These are phyloP conservation scores for Falco punctatus DNA, from an alignment of 2,113 vertebrate genomes.

Conservation along the genomic window DNA sequence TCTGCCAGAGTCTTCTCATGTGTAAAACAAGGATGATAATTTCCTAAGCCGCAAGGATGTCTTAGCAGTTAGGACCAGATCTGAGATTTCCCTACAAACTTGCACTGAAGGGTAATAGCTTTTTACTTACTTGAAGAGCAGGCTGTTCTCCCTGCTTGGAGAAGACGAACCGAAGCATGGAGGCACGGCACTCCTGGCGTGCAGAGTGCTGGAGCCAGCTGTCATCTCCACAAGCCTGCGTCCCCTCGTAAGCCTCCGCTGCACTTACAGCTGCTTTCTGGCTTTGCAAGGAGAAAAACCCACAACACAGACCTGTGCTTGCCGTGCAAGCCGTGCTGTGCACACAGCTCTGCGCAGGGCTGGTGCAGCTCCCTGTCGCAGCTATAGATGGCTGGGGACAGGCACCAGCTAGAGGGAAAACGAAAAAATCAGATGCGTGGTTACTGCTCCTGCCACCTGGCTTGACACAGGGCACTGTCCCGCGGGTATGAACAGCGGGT, in stretches of 20 bases:
- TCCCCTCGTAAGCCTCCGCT: background rate
- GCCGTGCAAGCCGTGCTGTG: background rate
- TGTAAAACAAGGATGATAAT: background rate
- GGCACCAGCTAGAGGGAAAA: background rate
- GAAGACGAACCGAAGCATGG: accelerated
- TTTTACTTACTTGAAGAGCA: background rate
- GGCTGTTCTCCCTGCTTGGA: background rate
- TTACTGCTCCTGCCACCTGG: background rate
- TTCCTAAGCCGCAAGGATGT: background rate
- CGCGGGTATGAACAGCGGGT: accelerated
- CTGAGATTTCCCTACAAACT: background rate
- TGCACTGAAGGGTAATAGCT: background rate
- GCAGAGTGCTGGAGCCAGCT: background rate
- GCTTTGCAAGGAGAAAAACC: background rate
- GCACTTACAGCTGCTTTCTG: background rate
- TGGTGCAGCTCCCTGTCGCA: background rate
- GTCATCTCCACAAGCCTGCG: accelerated
- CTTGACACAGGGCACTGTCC: background rate
- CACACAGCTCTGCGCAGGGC: accelerated
- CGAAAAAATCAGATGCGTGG: background rate
- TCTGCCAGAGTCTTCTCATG: background rate
- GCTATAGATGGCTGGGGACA: background rate
- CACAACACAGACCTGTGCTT: background rate
- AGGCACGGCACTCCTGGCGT: background rate
- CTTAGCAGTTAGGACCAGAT: background rate